Base-by-base conservation (phyloP, 2,888 invertebrate genomes). In the Tanypteryx hageni region DNA sequence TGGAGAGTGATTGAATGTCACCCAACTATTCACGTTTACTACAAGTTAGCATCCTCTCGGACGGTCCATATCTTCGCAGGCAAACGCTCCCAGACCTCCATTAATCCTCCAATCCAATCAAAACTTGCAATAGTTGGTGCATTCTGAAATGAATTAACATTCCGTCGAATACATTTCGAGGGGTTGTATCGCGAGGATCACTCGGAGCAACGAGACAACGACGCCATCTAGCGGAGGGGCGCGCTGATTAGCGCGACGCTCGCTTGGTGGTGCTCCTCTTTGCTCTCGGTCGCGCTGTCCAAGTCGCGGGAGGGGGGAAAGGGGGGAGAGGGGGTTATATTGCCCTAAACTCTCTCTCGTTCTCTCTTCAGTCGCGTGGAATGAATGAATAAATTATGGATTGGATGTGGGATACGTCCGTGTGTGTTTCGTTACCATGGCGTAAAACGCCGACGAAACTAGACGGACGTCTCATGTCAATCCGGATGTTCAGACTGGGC, bases 91-190 rank as follows among this genome's bases (percentile, higher is more conserved):
- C 14, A 16, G 27, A 27, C 11, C 27, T 76, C 76, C 76, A 76
- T 76, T 76, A 76, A 76, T 76, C 27, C 76, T 27, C 13, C 76
- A 11, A 10, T 22, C 2, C 68, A 68, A 27, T 76, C 76, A 27
- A 44, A 44, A 44, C 44, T 44, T 44, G 44, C 44, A 9, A 76
- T 22, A 27, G 76, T 27, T 27, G 76, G 22, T 76, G 27, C 76
- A 76, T 68, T 68, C 68, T 68, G 68, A 22, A 68, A 18, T 68
- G 68, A 10, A 68, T 68, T 18, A 22, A 9, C n/a, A 68, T 68
- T 68, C 68, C 68, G 68, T 76, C 22, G 76, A 76, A 76, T 76
- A 27, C 76, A 76, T 76, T 76, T 76, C 76, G 76, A 76, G 76
- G 27, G 68, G 68, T n/a, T 7, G 68, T 68, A 76, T 22, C 22